Evolutionary conservation across 2,113 vertebrate species (phyloP).

Genomic region (Nycticorax nycticorax): DNA sequence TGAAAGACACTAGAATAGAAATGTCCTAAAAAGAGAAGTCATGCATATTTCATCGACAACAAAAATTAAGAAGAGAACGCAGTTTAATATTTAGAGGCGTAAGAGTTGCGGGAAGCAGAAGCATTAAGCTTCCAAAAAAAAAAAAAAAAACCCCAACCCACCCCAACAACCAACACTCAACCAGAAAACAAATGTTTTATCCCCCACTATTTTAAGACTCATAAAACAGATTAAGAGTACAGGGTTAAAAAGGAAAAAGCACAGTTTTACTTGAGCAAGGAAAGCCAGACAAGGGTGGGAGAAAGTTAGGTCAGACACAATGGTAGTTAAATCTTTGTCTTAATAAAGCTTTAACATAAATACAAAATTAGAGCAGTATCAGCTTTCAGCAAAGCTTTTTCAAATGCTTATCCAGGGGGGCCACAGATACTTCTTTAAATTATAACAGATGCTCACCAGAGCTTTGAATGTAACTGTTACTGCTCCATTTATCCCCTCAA

Average conservation of each 20-base stretch:
- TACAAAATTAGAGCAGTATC: background rate
- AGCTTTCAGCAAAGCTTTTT: background rate
- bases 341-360: background rate
- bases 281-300: background rate
- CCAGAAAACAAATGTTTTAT: background rate
- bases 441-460: background rate
- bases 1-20: background rate
- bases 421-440: background rate
- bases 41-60: background rate
- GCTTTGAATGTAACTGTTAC: background rate
- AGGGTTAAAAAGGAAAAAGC: background rate
- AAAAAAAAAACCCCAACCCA: background rate
- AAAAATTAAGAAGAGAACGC: background rate
- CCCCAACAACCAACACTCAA: too few species aligned
- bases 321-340: background rate
- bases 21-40: background rate
- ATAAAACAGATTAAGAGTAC: background rate
- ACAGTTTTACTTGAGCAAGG: background rate
- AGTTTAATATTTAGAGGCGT: background rate
- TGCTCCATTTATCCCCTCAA: background rate
- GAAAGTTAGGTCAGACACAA: background rate
- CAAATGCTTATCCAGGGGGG: background rate
- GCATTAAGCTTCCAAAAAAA: background rate
- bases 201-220: background rate
- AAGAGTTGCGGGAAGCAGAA: background rate